Base-by-base conservation (phyloP, 1,140 invertebrate species). In the Eulimnadia texana region DNA sequence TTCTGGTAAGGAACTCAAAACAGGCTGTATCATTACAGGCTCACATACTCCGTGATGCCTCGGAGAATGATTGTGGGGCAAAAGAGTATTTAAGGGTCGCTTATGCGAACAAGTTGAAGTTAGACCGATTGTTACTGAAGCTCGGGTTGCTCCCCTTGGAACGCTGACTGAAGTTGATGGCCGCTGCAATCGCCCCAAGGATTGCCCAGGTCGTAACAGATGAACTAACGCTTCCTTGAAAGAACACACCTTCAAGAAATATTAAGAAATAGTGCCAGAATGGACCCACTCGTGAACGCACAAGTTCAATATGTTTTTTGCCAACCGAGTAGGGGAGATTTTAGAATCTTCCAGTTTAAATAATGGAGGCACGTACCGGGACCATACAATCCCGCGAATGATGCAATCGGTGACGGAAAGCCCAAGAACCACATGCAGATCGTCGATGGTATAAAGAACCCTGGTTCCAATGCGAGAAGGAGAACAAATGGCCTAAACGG, bases 31-130 rank as follows among this genome's bases (percentile, higher is more conserved):
- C n/a, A 49, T 28, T 62, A 19, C 62, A 69, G 58, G 52, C 70
- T 9, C 67, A 70, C 25, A 63, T 67, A 3, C 71, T 70, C 53
- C 64, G 62, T 22, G 70, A 72, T 64, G 69, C 69, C 9, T 67
- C 65, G 19, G 64, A 68, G 25, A 22, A 60, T 9, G 70, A 69
- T 2, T 69, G 65, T 50, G 58, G 63, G 6, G 65, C 71, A 1
- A 69, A 67, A 11, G 64, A 60, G 0, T 71, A 69, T 29, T 25
- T 71, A 13, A 54, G 68, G 22, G 23, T 58, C n/a, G 42, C 20
- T 10, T 47, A 47, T 16, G 19, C 47, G 2, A 60, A 60, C 11
- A 42, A 1, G 29, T 60, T 2, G 23, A 64, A 9, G 50, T 63
- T 1, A 50, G 52, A 1, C 25, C 63, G 1, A 28, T 65, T 3